Percentiles rank a stretch among this genome's conserved stretches.
These are phyloP conservation scores for Enteromius trimaculatus DNA, from an alignment of 2,797 vertebrate species.

Conservation along the genomic window DNA sequence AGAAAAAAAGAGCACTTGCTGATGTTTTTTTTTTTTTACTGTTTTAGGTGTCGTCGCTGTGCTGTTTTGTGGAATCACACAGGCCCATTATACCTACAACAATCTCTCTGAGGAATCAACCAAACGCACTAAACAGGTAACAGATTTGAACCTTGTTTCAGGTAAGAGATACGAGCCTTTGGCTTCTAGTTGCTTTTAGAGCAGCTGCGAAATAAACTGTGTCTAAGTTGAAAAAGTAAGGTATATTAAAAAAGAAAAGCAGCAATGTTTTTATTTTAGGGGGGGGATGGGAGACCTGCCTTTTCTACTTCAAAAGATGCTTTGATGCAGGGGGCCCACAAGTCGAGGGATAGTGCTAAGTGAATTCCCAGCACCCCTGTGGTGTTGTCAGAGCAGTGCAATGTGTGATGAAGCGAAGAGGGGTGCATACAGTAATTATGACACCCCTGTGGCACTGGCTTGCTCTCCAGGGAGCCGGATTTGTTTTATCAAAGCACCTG, in stretches of 20 bases:
- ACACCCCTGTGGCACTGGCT: slow-evolving; percentile 21
- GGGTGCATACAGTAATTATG: slow-evolving; percentile 11
- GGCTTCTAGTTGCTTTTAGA: background rate
- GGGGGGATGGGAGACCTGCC: too few relatives aligned
- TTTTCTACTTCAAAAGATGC: slow-evolving; percentile 39
- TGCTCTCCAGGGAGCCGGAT: background rate
- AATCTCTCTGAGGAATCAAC: slow-evolving; percentile 95
- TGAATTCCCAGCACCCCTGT: slow-evolving; percentile 21
- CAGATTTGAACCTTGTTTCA: background rate
- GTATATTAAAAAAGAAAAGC: background rate
- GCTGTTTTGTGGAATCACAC: slow-evolving; percentile 96
- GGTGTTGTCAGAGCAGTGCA: slow-evolving; percentile 29
- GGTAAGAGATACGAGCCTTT: background rate
- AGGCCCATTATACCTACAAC: slow-evolving; percentile 97
- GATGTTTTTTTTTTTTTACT: background rate
- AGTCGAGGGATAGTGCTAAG: slow-evolving; percentile 22
- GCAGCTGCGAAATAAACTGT: background rate
- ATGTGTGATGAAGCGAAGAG: background rate
- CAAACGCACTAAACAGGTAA: slow-evolving; percentile 93
- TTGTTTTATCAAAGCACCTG: slow-evolving; percentile 19
- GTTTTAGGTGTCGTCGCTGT: slow-evolving; percentile 93
- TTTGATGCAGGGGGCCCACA: slow-evolving; percentile 20
- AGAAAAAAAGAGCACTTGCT: background rate
- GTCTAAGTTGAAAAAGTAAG: background rate
- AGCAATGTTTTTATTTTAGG: background rate